These are phyloP conservation scores for Ceratosolen fusciceps DNA, from an alignment of 1,140 invertebrate genomes.

Conservation along the genomic window DNA sequence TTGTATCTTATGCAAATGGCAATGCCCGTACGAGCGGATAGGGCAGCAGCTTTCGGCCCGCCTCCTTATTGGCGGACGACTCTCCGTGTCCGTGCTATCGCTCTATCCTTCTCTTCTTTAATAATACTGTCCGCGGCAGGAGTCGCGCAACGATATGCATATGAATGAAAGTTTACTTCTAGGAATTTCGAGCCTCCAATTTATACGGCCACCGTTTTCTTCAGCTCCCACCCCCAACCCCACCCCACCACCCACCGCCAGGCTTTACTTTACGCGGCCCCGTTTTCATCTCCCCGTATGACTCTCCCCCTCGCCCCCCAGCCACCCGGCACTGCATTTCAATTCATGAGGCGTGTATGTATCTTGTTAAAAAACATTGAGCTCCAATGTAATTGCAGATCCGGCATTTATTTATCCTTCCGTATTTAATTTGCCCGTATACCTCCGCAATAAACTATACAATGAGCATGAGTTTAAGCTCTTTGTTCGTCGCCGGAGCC, in stretches of 20 bases:
- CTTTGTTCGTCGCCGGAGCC: background rate
- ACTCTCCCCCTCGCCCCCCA: background rate
- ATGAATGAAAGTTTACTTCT: constrained; percentile 58
- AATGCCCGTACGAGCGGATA: constrained; percentile 53
- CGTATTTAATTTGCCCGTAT: background rate
- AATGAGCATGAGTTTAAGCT: constrained; percentile 12
- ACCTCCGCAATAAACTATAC: constrained; percentile 1
- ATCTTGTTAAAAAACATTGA: constrained; percentile 21
- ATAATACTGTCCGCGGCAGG: constrained; percentile 46
- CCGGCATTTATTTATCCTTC: constrained; percentile 18
- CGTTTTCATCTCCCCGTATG: background rate
- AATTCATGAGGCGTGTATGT: no score
- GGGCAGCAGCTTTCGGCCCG: constrained; percentile 55
- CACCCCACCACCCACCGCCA: constrained; percentile 8
- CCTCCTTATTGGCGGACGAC: constrained; percentile 57
- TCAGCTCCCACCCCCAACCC: background rate
- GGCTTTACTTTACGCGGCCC: constrained; percentile 37
- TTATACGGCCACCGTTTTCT: background rate
- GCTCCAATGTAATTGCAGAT: background rate
- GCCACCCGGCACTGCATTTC: background rate
- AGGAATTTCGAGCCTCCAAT: constrained; percentile 47
- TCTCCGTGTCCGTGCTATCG: no score
- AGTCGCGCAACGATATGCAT: constrained; percentile 53
- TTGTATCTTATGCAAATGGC: constrained; percentile 66
- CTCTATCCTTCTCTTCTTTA: constrained; percentile 44